Conservation (phyloP, 2,113 vertebrate species). For the Sylvilagus bachmani region DNA sequence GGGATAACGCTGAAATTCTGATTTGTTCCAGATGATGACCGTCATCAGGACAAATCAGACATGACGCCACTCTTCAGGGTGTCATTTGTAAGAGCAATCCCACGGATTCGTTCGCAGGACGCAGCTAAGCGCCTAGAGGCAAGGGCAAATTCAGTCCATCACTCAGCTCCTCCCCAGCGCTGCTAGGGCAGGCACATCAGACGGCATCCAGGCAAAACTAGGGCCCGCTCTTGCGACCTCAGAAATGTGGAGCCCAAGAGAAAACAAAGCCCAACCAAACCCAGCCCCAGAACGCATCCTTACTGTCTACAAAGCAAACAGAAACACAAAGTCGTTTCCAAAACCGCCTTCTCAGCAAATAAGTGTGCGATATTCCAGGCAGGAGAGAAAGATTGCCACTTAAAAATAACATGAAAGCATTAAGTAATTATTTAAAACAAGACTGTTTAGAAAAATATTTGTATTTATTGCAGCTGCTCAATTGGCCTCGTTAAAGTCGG, state of each 20-base stretch:
- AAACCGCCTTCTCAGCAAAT: slow-evolving; percentile 72
- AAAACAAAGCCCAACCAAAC: background rate
- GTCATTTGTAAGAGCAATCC: slow-evolving; percentile 38
- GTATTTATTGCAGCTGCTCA: slow-evolving; percentile 93
- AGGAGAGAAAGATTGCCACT: slow-evolving; percentile 86
- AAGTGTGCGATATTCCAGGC: slow-evolving; percentile 75
- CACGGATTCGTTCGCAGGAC: slow-evolving; percentile 61
- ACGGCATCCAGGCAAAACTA: background rate
- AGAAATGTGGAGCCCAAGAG: slow-evolving; percentile 11
- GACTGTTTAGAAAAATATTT: slow-evolving; percentile 92
- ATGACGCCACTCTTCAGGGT: slow-evolving; percentile 59
- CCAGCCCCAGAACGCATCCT: background rate
- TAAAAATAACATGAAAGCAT: slow-evolving; percentile 90
- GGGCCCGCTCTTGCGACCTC: background rate
- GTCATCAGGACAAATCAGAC: slow-evolving; percentile 64
- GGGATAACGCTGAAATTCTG: slow-evolving; percentile 34
- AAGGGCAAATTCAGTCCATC: background rate
- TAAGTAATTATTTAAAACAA: slow-evolving; percentile 93
- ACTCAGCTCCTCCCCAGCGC: background rate
- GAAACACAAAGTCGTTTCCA: slow-evolving; percentile 75
- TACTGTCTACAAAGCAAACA: slow-evolving; percentile 67
- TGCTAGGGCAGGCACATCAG: background rate
- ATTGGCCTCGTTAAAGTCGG: slow-evolving; percentile 90
- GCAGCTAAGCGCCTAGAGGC: slow-evolving; percentile 5
- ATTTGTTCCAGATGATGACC: slow-evolving; percentile 62